These are phyloP conservation scores for Phoeniculus purpureus DNA, from an alignment of 2,797 vertebrate species.

Conservation along the genomic window DNA sequence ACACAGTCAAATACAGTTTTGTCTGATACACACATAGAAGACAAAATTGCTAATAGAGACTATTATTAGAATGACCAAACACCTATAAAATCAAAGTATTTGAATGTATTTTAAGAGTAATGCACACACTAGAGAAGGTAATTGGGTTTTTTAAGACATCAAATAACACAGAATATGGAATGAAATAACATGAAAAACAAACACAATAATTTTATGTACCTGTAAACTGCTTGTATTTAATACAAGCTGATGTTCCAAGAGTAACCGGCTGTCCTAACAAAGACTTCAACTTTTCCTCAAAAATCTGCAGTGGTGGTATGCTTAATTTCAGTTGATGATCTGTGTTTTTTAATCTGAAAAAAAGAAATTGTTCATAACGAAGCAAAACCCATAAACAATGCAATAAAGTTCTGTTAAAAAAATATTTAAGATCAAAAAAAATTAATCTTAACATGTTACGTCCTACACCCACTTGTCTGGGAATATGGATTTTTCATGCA, in stretches of 20 bases:
- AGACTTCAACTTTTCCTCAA: conserved; percentile 85
- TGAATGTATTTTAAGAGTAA: not conserved
- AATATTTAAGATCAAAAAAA: not conserved
- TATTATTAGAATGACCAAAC: not conserved
- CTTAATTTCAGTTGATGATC: conserved; percentile 79
- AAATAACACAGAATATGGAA: not conserved
- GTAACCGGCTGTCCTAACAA: conserved; percentile 79
- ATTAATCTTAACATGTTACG: not conserved
- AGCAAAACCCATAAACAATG: not conserved
- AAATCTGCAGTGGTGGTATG: conserved; percentile 84
- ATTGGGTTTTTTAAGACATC: not conserved
- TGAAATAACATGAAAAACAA: not conserved
- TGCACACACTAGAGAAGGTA: not conserved
- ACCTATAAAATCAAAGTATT: not conserved
- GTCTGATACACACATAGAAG: not conserved
- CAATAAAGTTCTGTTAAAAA: not conserved
- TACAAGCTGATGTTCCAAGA: conserved; percentile 34
- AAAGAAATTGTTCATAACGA: not conserved
- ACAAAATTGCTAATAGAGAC: not conserved
- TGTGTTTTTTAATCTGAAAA: conserved; percentile 79
- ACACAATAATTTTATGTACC: conserved; percentile 64
- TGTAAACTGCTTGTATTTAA: conserved; percentile 77
- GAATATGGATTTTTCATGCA: not conserved
- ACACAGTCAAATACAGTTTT: not conserved
- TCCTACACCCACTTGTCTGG: not conserved